Conservation (phyloP, 2,797 vertebrate genomes). For the Enteromius thamalakanensis region DNA sequence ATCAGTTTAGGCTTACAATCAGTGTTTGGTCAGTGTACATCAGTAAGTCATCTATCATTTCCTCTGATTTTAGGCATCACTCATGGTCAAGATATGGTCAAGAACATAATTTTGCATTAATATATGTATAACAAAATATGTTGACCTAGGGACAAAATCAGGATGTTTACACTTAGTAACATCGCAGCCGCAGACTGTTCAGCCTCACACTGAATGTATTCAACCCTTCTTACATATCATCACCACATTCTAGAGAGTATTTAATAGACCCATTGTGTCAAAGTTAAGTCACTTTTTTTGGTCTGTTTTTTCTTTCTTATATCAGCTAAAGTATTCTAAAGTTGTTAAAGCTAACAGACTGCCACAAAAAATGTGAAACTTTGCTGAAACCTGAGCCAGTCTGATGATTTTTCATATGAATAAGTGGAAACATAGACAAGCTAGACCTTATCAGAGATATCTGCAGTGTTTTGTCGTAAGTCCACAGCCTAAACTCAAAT, state of each 20-base stretch:
- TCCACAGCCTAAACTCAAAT: constrained; percentile 64
- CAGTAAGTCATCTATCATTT: too few relatives aligned
- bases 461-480: not conserved
- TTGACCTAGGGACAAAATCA: too few relatives aligned
- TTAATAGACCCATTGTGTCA: not conserved
- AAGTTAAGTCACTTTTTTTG: not conserved
- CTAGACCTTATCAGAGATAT: constrained; percentile 1
- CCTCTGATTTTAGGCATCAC: too few relatives aligned
- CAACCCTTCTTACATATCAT: too few relatives aligned
- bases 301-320: not conserved
- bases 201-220: too few relatives aligned
- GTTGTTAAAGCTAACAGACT: not conserved
- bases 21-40: too few relatives aligned
- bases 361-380: not conserved
- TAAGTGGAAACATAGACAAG: not conserved
- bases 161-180: too few relatives aligned
- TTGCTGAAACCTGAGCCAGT: not conserved
- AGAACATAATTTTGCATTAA: too few relatives aligned
- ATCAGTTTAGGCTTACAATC: too few relatives aligned
- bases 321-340: not conserved
- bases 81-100: too few relatives aligned
- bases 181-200: too few relatives aligned
- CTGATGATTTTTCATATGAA: not conserved
- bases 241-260: not conserved
- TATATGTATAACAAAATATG: too few relatives aligned